Evolutionary conservation across 2,888 invertebrate genomes (phyloP).

Genomic region (Cepaea hortensis): DNA sequence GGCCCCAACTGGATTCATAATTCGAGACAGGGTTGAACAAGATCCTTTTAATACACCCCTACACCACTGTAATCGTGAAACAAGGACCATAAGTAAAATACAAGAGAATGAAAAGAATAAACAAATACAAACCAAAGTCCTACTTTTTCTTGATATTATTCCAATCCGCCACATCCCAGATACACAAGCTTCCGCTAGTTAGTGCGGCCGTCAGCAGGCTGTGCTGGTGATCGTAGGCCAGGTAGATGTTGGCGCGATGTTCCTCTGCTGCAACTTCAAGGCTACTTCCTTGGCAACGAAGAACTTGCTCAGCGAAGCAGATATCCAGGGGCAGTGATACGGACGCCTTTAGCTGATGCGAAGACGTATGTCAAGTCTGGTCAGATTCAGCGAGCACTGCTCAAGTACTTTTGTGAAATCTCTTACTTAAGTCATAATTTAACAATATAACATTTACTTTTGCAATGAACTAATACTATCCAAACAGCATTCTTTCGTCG

Average conservation of each 20-base stretch:
- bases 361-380: background rate
- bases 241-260: constrained; percentile 34
- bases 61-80: no score
- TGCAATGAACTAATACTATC: no score
- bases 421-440: no score
- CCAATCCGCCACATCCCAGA: constrained; percentile 38
- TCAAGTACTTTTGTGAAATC: background rate
- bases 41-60: no score
- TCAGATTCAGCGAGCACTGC: background rate
- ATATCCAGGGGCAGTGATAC: constrained; percentile 39
- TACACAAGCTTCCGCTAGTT: constrained; percentile 37
- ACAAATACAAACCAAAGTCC: background rate
- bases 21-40: no score
- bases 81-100: no score
- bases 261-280: constrained; percentile 33
- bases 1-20: no score
- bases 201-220: constrained; percentile 36
- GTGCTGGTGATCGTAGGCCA: constrained; percentile 31
- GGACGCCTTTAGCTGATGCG: constrained; percentile 29
- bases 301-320: constrained; percentile 40
- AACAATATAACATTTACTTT: no score
- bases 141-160: constrained; percentile 42
- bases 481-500: no score
- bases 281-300: constrained; percentile 18
- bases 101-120: background rate